Base-by-base conservation (phyloP, 2,888 invertebrate genomes). In the Tetropium fuscum region DNA sequence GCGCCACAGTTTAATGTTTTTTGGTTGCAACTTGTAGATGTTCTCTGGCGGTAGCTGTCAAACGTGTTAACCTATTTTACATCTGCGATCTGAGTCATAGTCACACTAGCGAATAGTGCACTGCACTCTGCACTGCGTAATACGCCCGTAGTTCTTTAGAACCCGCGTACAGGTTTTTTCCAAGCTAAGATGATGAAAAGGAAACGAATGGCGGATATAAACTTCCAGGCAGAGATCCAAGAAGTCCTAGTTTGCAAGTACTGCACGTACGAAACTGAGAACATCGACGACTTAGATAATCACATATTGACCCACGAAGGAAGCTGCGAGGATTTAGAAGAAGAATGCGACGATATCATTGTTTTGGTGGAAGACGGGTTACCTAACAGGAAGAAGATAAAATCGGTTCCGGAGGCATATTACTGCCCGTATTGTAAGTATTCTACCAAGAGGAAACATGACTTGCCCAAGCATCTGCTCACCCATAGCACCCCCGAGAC, bases 201-300 rank as follows among this genome's bases (percentile, higher is more conserved):
- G 5, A 51, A 51, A n/a, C 15, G 27, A n/a, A 25, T 27, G 10
- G 8, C 7, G 3, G 27, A 38, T 11, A 11, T 22, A 18, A 40
- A 40, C 10, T 36, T 15, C 10, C 36, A 48, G 6, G 36, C 36
- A n/a, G 22, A 38, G 15, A 22, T 38, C 13, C 25, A 27, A 18
- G 51, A 51, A 40, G 27, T 51, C 25, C 10, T 51, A n/a, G 40
- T 40, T 10, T 51, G 51, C 18, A 51, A 51, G 30, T 51, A 63
- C 36, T 71, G 71, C 19, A 49, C 64, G 11, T 71, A 58, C 41
- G 53, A 60, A 57, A 64, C 64, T 3, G 45, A 51, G 15, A 64
- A 63, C 40, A 57, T 69, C 18, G 71, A 71, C 51, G 65, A 66
- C 25, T 58, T 69, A 30, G 71, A 69, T 20, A 66, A 66, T 5